Percentiles rank a stretch among this genome's conserved stretches.
These are phyloP conservation scores for Plusia festucae DNA, from an alignment of 2,888 invertebrate genomes.

Conservation along the genomic window DNA sequence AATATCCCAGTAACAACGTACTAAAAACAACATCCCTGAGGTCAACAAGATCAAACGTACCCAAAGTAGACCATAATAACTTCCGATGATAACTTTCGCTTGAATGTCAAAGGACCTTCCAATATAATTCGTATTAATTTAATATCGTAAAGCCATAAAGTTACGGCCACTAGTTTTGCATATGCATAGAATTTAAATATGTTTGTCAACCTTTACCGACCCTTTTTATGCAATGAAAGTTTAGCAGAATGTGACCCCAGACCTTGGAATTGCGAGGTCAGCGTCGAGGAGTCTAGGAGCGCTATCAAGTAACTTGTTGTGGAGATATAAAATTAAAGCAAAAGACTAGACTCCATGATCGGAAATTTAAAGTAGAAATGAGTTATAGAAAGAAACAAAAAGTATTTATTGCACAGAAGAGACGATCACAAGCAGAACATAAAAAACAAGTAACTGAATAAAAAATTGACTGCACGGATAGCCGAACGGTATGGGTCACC, in stretches of 20 bases:
- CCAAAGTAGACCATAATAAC: conserved; percentile 45
- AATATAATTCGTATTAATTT: conserved; percentile 48
- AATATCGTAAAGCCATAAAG: conserved; percentile 48
- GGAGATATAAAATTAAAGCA: background rate
- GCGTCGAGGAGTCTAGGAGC: conserved; percentile 12
- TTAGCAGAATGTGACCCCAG: conserved; percentile 45
- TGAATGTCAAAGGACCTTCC: conserved; percentile 23
- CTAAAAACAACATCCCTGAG: conserved; percentile 5
- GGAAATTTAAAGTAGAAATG: background rate
- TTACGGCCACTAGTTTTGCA: conserved; percentile 54
- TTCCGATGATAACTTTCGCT: conserved; percentile 41
- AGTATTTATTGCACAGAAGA: no score
- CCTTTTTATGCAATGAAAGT: conserved; percentile 55
- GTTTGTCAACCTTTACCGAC: conserved; percentile 49
- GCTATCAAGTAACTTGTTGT: conserved; percentile 8
- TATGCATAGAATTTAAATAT: conserved; percentile 53
- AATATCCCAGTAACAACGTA: conserved; percentile 13
- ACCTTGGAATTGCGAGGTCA: conserved; percentile 29
- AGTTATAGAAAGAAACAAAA: no score
- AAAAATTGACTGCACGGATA: no score
- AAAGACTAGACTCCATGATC: background rate
- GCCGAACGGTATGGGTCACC: no score
- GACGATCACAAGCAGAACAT: no score
- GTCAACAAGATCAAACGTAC: conserved; percentile 19
- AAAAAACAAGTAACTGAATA: no score